Evolutionary conservation across 1,140 invertebrate genomes (phyloP), one percentile per base, ranked within the genome.

Genomic region (Brachionus asplanchnoidis): DNA sequence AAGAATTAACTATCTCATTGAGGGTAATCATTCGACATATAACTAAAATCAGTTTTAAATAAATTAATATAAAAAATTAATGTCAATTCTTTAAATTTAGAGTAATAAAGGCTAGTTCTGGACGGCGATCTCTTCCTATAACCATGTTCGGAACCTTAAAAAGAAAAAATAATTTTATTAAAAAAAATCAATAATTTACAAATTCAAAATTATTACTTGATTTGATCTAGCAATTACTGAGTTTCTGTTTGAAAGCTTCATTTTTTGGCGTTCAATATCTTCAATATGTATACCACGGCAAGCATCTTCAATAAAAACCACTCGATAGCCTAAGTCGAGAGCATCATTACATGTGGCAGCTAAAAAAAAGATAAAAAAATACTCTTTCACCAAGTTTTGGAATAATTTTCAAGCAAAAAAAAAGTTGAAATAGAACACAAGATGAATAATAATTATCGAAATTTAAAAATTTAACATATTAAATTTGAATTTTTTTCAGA

Each of bases 291-390:
- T 95, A 3, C 96, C 96, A 66, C 95, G 92, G 86, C 93, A 93
- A 85, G 95, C 96, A 90, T 98, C 95, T 84, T 97, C 95, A 4
- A 98, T 92, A 1, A 97, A 89, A 70, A 96, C 92, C 17, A 96
- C 95, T 46, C 95, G 92, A 89, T 95, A 98, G 0, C 95, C 95
- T 86, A 94, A 94, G 4, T 94, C 94, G 4, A 96, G 32, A 26
- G 73, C 73, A 50, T 77, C 73, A 50, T 77, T 77, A 9, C 42
- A 77, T 11, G 73, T 77, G 12, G 73, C 65, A 0, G 95, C 93
- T 77, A 28, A 1, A 26, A 1, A 53, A 46, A 50, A 77, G 1
- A 1, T 2, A 3, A 32, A 32, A 14, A 11, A 14, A n/a, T 0
- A 36, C 4, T 36, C 32, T 32, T 12, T 7, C 4, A 8, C n/a